Conservation (phyloP, 30 jellyfish, hydroid and myxozoan species). For the Pelagia noctiluca region DNA sequence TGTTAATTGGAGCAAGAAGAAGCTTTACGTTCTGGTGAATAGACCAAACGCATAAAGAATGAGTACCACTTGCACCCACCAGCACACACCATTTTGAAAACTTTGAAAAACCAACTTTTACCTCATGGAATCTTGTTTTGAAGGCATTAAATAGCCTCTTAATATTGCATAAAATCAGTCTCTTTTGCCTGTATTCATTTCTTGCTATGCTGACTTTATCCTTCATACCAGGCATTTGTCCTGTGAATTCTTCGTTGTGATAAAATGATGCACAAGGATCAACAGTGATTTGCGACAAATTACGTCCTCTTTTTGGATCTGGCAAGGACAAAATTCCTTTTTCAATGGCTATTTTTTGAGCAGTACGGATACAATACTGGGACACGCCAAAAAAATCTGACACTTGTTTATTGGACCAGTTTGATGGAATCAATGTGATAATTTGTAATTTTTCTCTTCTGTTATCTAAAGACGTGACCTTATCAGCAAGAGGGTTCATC, state of each 20-base stretch:
- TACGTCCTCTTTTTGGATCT: not conserved
- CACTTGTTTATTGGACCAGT: too few species aligned
- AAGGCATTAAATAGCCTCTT: not conserved
- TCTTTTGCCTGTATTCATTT: too few species aligned
- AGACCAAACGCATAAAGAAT: slow-evolving; percentile 6
- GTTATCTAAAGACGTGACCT: not conserved
- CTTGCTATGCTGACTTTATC: not conserved
- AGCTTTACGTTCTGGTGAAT: slow-evolving; percentile 2
- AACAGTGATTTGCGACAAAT: not conserved
- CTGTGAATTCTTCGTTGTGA: not conserved
- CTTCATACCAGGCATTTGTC: not conserved
- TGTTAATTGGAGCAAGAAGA: not conserved
- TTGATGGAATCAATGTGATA: not conserved
- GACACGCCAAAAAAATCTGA: not conserved
- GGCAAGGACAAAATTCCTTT: slow-evolving; percentile 18
- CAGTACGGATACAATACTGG: slow-evolving; percentile 7
- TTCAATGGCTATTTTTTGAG: slow-evolving; percentile 16
- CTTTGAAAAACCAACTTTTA: slow-evolving; percentile 5
- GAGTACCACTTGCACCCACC: too few species aligned
- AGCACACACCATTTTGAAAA: not conserved
- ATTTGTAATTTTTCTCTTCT: not conserved
- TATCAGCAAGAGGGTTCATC: not conserved
- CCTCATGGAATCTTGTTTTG: not conserved
- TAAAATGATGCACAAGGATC: not conserved
- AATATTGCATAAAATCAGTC: not conserved